Evolutionary conservation across 2,113 vertebrate species (phyloP), one percentile per base, ranked within the genome.

Genomic region (Cathartes aura): DNA sequence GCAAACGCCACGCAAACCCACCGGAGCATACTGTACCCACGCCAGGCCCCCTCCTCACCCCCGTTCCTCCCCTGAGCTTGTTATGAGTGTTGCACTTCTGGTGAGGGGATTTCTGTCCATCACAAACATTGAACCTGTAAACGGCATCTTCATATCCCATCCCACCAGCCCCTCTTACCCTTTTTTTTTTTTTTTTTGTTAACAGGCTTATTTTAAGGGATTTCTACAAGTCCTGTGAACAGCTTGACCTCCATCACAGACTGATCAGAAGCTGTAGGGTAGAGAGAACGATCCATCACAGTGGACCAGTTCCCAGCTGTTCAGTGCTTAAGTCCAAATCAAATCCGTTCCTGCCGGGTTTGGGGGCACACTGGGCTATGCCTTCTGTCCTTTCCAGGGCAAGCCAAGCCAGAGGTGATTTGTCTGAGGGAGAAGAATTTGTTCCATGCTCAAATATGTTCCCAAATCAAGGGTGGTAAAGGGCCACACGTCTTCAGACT

Each of bases 21-120:
- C 19, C 0, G 9, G 20, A 68, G 67, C n/a, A 9, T 2, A 1
- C n/a, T 7, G 47, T 7, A 8, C 27, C 55, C n/a, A 7, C 2
- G 9, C 45, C 0, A 1, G 30, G 63, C 53, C 50, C 75, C 78
- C 34, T 63, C 74, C 73, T 80, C 58, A 52, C 3, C 38, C 80
- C 22, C 8, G 6, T 4, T 34, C 67, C 83, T 48, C 43, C 72
- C 38, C 2, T 1, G 1, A 16, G 20, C 3, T 19, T 7, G 12
- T 6, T 14, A 6, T 0, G 8, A 52, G 50, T 0, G 29, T 3
- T 8, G 36, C 2, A 0, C 47, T 47, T 12, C 30, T 32, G 42
- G 15, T 4, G 34, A 47, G 45, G 40, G 48, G 68, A 36, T 32
- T n/a, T 45, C 76, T 60, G 47, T 26, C 64, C 85, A 15, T 21